A percentile compares a stretch with the other conserved stretches of the same genome.
Evolutionary conservation across 2,797 vertebrate species (phyloP).

Genomic region (Xenopus petersii): DNA sequence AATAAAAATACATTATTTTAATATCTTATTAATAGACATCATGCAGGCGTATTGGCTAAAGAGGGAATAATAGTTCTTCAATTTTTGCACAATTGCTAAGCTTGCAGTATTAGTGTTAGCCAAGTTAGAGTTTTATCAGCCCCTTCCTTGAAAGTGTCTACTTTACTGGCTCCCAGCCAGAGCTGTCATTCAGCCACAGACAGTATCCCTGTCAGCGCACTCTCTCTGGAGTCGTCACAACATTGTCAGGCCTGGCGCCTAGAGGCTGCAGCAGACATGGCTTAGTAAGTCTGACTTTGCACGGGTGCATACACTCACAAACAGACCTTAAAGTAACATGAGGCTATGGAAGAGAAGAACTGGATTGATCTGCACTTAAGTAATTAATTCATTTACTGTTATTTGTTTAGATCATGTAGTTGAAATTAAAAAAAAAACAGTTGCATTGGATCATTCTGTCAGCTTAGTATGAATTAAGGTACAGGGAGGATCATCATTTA

Average conservation of each 20-base stretch:
- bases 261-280: conserved; percentile 49
- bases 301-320: conserved; percentile 33
- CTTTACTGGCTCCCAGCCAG: conserved; percentile 39
- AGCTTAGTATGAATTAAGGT: too few species aligned
- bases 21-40: too few species aligned
- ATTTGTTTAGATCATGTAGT: too few species aligned
- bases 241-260: conserved; percentile 55
- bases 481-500: too few species aligned
- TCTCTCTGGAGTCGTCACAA: conserved; percentile 42
- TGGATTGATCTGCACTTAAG: too few species aligned
- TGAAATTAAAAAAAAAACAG: too few species aligned
- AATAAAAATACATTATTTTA: too few species aligned
- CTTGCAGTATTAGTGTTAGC: conserved; percentile 21
- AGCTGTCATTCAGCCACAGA: conserved; percentile 49
- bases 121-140: conserved; percentile 20
- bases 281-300: conserved; percentile 52
- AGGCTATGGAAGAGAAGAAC: not conserved
- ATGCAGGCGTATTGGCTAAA: not conserved
- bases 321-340: not conserved
- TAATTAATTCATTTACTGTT: too few species aligned
- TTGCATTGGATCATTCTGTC: too few species aligned
- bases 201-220: conserved; percentile 37
- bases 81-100: conserved; percentile 14
- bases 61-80: conserved; percentile 22
- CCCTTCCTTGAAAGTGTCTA: conserved; percentile 11